phyloP scores from a whole-genome alignment of 1,140 invertebrate genomes.

The Coenobita brevimanus region DNA sequence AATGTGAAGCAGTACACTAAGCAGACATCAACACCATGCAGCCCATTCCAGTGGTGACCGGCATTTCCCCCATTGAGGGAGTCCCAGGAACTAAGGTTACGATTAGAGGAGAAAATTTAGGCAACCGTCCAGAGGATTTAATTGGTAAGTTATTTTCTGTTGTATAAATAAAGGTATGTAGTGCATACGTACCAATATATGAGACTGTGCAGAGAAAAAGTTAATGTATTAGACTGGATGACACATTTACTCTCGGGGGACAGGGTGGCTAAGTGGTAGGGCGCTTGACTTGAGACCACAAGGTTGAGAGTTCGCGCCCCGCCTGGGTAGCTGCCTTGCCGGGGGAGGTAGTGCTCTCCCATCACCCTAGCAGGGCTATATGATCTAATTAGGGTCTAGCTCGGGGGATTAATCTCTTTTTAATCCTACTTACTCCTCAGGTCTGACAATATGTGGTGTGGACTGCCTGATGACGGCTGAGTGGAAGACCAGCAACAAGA shows the following conservation, averaged over 20 bases:
- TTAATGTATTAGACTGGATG: too few species aligned
- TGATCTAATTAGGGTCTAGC: not conserved
- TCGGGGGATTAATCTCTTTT: not conserved
- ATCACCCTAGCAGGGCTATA: too few species aligned
- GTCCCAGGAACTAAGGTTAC: constrained; percentile 96
- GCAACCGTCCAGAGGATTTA: constrained; percentile 87
- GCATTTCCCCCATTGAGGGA: constrained; percentile 98
- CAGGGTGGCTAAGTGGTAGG: too few species aligned
- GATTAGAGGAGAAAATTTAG: constrained; percentile 96
- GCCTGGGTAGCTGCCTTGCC: too few species aligned
- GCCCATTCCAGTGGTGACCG: constrained; percentile 96
- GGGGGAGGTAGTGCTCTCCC: not conserved
- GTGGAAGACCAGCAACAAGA: constrained; percentile 98
- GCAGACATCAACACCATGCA: too few species aligned
- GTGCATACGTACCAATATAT: not conserved
- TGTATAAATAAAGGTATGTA: not conserved
- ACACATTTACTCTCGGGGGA: too few species aligned
- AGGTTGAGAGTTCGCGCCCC: too few species aligned
- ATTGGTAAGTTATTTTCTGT: constrained; percentile 80
- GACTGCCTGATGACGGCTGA: constrained; percentile 96
- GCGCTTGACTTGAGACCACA: too few species aligned
- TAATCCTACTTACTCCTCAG: constrained; percentile 75
- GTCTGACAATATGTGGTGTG: constrained; percentile 94
- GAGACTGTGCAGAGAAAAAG: not conserved
- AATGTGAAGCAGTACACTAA: too few species aligned